These are phyloP conservation scores for Rhea americana DNA, from an alignment of 2,113 vertebrate genomes.

Conservation along the genomic window DNA sequence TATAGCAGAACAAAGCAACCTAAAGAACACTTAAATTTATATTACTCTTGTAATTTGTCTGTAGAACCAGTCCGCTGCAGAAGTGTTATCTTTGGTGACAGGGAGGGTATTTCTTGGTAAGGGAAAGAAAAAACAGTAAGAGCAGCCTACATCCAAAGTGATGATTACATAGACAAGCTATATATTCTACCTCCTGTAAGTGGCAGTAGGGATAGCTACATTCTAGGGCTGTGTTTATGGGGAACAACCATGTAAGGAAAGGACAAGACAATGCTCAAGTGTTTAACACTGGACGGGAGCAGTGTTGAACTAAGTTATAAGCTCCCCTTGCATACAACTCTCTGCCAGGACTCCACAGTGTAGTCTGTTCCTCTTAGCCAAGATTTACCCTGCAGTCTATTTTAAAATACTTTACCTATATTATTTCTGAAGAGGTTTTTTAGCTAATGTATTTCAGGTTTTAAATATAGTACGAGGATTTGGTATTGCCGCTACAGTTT, in stretches of 20 bases:
- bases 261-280: neutral
- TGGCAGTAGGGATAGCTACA: accelerated
- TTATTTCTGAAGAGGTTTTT: neutral
- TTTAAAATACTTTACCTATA: neutral
- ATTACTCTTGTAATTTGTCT: neutral
- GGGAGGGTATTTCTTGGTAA: neutral
- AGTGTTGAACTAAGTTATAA: neutral
- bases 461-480: neutral
- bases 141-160: neutral
- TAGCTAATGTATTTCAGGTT: neutral
- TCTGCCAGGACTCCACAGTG: neutral
- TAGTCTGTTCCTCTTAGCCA: neutral
- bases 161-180: neutral
- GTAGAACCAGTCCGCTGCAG: neutral
- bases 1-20: neutral
- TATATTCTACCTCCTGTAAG: neutral
- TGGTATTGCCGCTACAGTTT: neutral
- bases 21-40: neutral
- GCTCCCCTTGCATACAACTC: neutral
- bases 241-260: neutral
- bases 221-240: neutral
- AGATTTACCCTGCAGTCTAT: neutral
- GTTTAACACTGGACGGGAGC: neutral
- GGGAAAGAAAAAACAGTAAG: neutral
- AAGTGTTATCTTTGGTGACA: neutral